Evolutionary conservation across 2,113 vertebrate species (phyloP).

Genomic region (Bos indicus): DNA sequence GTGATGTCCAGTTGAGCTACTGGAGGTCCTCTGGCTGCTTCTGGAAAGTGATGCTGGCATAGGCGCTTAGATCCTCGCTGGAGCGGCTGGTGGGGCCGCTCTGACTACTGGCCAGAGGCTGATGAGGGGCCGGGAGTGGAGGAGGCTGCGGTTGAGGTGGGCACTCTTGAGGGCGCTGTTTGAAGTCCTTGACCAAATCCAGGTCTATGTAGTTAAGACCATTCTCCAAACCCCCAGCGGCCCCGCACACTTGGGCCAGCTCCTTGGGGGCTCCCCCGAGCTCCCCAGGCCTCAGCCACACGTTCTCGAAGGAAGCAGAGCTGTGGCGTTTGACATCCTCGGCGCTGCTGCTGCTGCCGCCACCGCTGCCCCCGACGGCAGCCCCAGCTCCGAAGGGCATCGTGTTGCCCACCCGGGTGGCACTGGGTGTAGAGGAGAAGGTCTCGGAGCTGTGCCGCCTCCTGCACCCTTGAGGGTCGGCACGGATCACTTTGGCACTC

Average conservation of each 20-base stretch:
- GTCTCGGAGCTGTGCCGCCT: conserved; percentile 89
- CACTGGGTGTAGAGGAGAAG: conserved; percentile 82
- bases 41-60: conserved; percentile 91
- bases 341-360: conserved; percentile 34
- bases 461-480: conserved; percentile 85
- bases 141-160: conserved; percentile 63
- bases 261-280: conserved; percentile 58
- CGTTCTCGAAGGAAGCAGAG: conserved; percentile 90
- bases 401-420: conserved; percentile 48
- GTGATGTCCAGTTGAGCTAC: conserved; percentile 72
- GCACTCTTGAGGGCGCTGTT: conserved; percentile 69
- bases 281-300: conserved; percentile 85
- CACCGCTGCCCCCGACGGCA: conserved; percentile 31
- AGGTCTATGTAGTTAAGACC: conserved; percentile 91
- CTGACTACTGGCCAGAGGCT: conserved; percentile 66
- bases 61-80: conserved; percentile 84
- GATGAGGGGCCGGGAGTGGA: conserved; percentile 59
- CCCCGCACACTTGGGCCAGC: conserved; percentile 12
- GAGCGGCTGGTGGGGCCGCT: conserved; percentile 70
- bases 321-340: conserved; percentile 88
- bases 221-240: conserved; percentile 76
- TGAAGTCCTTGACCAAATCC: conserved; percentile 86
- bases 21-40: conserved; percentile 82
- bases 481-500: conserved; percentile 89
- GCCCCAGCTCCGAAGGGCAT: conserved; percentile 28